Base-by-base conservation (phyloP, 1,140 invertebrate genomes). In the Campoletis sonorensis region DNA sequence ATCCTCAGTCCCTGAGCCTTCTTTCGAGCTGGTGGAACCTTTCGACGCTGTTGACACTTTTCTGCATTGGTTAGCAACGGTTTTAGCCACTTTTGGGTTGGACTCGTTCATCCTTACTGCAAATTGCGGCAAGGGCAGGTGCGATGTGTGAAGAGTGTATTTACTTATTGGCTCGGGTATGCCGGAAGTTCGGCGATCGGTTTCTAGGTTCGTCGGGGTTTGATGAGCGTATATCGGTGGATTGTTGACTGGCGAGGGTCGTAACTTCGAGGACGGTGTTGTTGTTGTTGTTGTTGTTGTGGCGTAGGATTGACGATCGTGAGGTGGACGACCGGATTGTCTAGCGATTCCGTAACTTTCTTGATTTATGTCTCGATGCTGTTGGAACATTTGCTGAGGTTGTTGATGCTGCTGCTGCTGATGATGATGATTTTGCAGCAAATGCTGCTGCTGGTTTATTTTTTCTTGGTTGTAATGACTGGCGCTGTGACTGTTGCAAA, bases 101-200 rank as follows among this genome's bases (percentile, higher is more conserved):
- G 93, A 89, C 78, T 96, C 95, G 37, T 93, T 93, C 58, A 94
- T 90, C 33, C 91, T 90, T 21, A 96, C 93, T 0, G 96, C 95
- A 82, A 94, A 95, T 86, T 96, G 95, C 0, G 95, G 96, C 71
- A 93, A 89, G 0, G 96, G 96, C 70, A 97, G 88, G 81, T 95
- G 95, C 71, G 94, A 95, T 7, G 95, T 94, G 76, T 96, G 95
- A 76, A 96, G 89, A 7, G 95, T 96, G 84, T 95, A 97, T 87
- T 94, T 95, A 58, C 87, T 87, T 0, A 91, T 84, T 0, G 87
- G 87, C 71, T 91, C 87, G 10, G 88, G 86, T 76, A 89, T 88
- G 15, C 84, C 84, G 4, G 85, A 85, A 1, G 68, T 40, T 58
- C 83, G 87, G 5, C 83, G 83, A 54, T 86, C 88, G 0, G 30